Conservation (phyloP, 2,888 invertebrate species). For the Cantharis lateralis region DNA sequence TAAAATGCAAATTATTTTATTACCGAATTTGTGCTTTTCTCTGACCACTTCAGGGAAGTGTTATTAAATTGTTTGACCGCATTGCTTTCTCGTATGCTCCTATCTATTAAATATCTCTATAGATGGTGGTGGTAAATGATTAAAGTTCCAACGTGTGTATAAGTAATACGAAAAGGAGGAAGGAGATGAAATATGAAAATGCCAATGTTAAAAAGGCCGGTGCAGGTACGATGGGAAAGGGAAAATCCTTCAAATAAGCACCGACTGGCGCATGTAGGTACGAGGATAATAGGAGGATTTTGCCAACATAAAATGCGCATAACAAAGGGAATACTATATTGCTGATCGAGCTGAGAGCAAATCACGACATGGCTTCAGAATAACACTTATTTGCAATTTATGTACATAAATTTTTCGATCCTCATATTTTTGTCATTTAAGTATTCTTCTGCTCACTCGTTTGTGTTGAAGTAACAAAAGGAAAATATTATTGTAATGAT, state of each 20-base stretch:
- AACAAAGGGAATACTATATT: constrained; percentile 28
- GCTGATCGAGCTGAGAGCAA: constrained; percentile 26
- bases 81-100: constrained; percentile 3
- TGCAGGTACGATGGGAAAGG: constrained; percentile 11
- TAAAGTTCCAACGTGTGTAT: constrained; percentile 15
- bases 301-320: constrained; percentile 23
- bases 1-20: constrained; percentile 2
- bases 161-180: constrained; percentile 11
- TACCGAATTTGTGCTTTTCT: constrained; percentile 5
- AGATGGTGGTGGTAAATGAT: constrained; percentile 13
- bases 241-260: constrained; percentile 22
- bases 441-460: constrained; percentile 1
- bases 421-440: constrained; percentile 9
- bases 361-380: constrained; percentile 23
- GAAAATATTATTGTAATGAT: constrained; percentile 12
- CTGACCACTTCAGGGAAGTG: constrained; percentile 10
- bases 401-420: constrained; percentile 15
- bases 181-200: constrained; percentile 15
- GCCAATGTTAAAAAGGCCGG: constrained; percentile 15
- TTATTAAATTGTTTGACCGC: constrained; percentile 18
- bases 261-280: constrained; percentile 18
- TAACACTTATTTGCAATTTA: constrained; percentile 21
- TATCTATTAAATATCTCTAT: constrained; percentile 3
- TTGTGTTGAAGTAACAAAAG: constrained; percentile 9
- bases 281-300: constrained; percentile 23